Evolutionary conservation across 2,888 invertebrate species (phyloP).

Genomic region (Drosophila greeni): DNA sequence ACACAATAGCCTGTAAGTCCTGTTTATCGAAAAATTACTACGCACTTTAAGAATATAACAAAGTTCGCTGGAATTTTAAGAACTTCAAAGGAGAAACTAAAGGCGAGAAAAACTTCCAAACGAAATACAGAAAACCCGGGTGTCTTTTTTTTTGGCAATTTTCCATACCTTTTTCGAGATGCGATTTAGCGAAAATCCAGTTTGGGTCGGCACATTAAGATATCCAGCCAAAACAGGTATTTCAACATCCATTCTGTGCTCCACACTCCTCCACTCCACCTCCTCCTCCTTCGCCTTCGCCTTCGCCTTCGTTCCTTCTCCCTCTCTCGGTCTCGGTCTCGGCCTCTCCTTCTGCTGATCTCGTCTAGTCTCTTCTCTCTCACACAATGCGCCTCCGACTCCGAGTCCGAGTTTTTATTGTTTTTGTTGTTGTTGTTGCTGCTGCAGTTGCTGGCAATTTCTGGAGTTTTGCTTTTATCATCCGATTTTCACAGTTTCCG

Average conservation of each 20-base stretch:
- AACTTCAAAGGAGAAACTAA: not conserved
- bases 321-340: conserved; percentile 15
- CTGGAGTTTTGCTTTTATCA: conserved; percentile 11
- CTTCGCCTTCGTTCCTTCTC: conserved; percentile 35
- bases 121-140: not conserved
- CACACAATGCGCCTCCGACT: conserved; percentile 23
- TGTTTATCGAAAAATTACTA: conserved; percentile 21
- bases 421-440: conserved; percentile 17
- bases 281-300: conserved; percentile 38
- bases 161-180: conserved; percentile 85
- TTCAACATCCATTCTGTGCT: conserved; percentile 84
- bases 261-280: conserved; percentile 58
- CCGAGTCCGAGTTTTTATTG: conserved; percentile 8
- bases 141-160: conserved; percentile 4
- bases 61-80: not conserved
- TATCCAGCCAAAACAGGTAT: conserved; percentile 87
- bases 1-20: conserved; percentile 12
- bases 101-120: not conserved
- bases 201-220: conserved; percentile 87
- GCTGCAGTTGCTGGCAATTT: conserved; percentile 9
- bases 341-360: conserved; percentile 11
- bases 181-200: conserved; percentile 85
- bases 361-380: conserved; percentile 10
- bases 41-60: conserved; percentile 15
- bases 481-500: conserved; percentile 35